Evolutionary conservation across 2,888 invertebrate genomes (phyloP).

Genomic region (Marronus borbonicus): DNA sequence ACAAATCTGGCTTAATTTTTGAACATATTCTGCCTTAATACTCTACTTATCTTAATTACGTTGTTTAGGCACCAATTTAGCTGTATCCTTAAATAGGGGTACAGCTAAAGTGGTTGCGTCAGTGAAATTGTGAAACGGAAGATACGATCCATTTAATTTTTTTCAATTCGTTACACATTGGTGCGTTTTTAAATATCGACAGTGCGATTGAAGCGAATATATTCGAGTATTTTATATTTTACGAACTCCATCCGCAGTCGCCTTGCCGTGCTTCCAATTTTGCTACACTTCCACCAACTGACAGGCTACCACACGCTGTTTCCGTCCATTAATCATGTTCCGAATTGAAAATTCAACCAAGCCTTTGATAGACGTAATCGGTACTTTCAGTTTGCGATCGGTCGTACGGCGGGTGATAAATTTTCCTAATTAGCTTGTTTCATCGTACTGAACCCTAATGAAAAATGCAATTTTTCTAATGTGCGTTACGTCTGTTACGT

Average conservation of each 20-base stretch:
- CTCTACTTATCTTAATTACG: too few species aligned
- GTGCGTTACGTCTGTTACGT: neutral
- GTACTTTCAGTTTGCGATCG: constrained; percentile 30
- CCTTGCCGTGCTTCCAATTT: neutral
- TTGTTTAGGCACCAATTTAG: too few species aligned
- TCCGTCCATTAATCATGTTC: constrained; percentile 34
- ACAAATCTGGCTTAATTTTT: too few species aligned
- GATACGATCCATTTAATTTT: too few species aligned
- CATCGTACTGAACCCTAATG: constrained; percentile 16
- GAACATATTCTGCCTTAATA: too few species aligned
- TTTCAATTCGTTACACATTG: too few species aligned
- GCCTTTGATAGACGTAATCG: constrained; percentile 42
- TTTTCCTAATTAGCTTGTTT: constrained; percentile 46
- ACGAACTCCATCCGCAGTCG: neutral
- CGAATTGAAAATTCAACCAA: constrained; percentile 37
- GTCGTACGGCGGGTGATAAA: constrained; percentile 12
- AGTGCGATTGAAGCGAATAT: neutral
- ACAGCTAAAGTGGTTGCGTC: too few species aligned
- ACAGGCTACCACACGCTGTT: neutral
- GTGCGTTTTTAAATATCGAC: too few species aligned
- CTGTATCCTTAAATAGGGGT: too few species aligned
- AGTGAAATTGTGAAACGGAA: too few species aligned
- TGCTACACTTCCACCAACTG: neutral
- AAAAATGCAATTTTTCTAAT: constrained; percentile 4
- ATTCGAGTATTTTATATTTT: constrained; percentile 14